Conservation (phyloP, 37 sponge, comb jelly and placozoan species). For the Halisarca cf. caerulea region DNA sequence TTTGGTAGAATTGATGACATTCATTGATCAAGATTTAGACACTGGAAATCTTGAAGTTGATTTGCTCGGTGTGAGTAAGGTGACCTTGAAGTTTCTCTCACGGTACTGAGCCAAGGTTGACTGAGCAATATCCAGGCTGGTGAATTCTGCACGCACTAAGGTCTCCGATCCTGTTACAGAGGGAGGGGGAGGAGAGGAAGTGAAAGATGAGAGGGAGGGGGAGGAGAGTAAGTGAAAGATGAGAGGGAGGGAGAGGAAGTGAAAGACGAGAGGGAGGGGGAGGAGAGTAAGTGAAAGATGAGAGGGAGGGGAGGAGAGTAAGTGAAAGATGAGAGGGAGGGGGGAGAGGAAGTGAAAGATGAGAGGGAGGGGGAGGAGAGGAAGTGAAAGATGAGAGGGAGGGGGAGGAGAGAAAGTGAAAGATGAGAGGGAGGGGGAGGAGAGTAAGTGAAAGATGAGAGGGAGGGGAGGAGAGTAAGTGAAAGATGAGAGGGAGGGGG, state of each 20-base stretch:
- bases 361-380: too few relatives aligned
- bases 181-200: background rate
- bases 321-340: too few relatives aligned
- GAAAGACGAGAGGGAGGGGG: background rate
- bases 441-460: too few relatives aligned
- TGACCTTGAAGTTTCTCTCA: conserved; percentile 22
- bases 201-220: background rate
- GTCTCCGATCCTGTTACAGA: background rate
- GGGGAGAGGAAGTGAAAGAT: too few relatives aligned
- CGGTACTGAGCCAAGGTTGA: background rate
- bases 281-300: background rate
- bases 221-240: background rate
- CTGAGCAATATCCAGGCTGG: background rate
- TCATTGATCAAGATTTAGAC: background rate
- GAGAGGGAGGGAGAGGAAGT: too few relatives aligned
- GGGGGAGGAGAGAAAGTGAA: too few relatives aligned
- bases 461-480: too few relatives aligned
- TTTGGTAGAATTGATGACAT: background rate
- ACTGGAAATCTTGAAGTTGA: background rate
- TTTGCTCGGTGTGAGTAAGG: background rate
- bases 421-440: too few relatives aligned
- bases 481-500: background rate
- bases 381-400: too few relatives aligned
- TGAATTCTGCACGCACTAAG: background rate
- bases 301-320: too few relatives aligned